Evolutionary conservation across 2,113 vertebrate genomes (phyloP).

Genomic region (Ranitomeya variabilis): DNA sequence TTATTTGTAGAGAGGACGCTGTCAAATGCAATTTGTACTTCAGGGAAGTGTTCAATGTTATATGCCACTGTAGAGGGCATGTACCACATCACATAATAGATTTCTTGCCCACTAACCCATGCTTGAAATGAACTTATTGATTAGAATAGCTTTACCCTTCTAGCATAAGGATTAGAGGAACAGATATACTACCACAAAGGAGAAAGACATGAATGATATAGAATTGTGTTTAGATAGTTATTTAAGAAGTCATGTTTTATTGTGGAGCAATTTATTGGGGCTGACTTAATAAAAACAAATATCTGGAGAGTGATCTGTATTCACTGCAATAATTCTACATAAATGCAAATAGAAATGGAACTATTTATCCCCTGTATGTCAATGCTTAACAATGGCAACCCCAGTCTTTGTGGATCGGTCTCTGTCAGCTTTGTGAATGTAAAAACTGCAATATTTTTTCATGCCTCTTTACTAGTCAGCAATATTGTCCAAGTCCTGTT

Average conservation of each 20-base stretch:
- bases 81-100: conserved; percentile 24
- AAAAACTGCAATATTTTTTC: neutral
- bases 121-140: conserved; percentile 35
- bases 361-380: neutral
- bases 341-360: neutral
- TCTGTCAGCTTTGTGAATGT: neutral
- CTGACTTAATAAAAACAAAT: neutral
- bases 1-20: conserved; percentile 10
- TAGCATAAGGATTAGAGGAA: conserved; percentile 6
- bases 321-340: neutral
- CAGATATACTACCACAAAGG: neutral
- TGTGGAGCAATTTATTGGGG: neutral
- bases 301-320: neutral
- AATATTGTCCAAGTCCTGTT: neutral
- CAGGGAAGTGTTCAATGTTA: conserved; percentile 19
- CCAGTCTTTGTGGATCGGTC: neutral
- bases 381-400: neutral
- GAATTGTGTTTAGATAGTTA: too few species aligned
- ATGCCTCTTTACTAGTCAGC: neutral
- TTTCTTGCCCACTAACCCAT: conserved; percentile 1
- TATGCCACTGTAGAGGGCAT: conserved; percentile 30
- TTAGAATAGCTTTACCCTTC: conserved; percentile 26
- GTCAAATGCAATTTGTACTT: conserved; percentile 31
- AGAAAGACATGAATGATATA: neutral
- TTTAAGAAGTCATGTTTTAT: neutral